Evolutionary conservation across 2,888 invertebrate species (phyloP).

Genomic region (Stramonita haemastoma): DNA sequence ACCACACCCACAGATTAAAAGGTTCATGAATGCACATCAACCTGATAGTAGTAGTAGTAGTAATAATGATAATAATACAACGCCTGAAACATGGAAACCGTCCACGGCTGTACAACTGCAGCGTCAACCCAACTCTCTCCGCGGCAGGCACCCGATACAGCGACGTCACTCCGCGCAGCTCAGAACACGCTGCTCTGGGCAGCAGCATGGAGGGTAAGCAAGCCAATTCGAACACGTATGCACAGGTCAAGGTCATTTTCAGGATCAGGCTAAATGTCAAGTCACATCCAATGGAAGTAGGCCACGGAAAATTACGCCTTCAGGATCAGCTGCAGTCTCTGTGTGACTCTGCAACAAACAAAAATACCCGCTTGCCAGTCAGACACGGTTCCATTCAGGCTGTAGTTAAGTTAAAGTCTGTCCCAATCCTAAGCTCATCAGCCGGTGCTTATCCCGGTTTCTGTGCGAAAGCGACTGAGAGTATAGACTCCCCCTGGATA

Average conservation of each 20-base stretch:
- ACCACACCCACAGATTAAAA: background rate
- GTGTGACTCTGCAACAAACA: constrained; percentile 27
- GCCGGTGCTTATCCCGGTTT: too few relatives aligned
- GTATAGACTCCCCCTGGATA: too few relatives aligned
- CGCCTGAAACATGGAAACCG: background rate
- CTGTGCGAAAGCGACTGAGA: too few relatives aligned
- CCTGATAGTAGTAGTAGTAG: background rate
- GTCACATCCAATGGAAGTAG: constrained; percentile 13
- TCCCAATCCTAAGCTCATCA: too few relatives aligned
- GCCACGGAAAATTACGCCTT: constrained; percentile 26
- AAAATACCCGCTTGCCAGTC: background rate
- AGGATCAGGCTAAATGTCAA: constrained; percentile 21
- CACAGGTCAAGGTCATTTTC: constrained; percentile 25
- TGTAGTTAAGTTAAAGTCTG: too few relatives aligned
- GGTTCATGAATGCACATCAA: constrained; percentile 4
- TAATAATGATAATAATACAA: background rate
- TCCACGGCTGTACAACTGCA: background rate
- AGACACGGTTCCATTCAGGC: too few relatives aligned
- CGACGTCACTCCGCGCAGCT: background rate
- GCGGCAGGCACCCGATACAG: background rate
- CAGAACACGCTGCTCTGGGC: background rate
- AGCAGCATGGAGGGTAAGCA: constrained; percentile 35
- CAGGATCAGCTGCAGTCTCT: constrained; percentile 30
- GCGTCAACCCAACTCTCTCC: background rate
- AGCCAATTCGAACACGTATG: constrained; percentile 24